Conservation (phyloP, 2,888 invertebrate genomes). For the Cataglyphis albicans region DNA sequence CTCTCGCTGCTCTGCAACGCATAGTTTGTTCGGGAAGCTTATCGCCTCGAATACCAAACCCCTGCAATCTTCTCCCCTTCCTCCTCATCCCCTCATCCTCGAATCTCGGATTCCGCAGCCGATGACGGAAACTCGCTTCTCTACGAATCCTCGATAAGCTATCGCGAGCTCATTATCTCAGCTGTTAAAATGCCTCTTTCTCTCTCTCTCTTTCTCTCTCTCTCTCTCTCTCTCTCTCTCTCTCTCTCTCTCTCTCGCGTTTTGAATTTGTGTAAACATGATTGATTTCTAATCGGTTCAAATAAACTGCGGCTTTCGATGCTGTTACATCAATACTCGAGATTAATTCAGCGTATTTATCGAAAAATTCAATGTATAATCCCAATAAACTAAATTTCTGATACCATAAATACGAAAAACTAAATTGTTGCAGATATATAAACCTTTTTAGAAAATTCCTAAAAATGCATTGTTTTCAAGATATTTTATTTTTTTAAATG, state of each 20-base stretch:
- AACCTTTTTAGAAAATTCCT: neutral
- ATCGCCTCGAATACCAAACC: slow-evolving; percentile 43
- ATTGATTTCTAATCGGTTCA: slow-evolving; percentile 20
- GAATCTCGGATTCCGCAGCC: slow-evolving; percentile 39
- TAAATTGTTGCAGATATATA: neutral
- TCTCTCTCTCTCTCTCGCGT: neutral
- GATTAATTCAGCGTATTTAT: neutral
- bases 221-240: neutral
- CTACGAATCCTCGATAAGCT: slow-evolving; percentile 35
- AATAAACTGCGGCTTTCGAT: neutral
- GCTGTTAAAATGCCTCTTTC: slow-evolving; percentile 10
- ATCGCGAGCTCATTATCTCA: slow-evolving; percentile 26
- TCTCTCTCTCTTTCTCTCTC: neutral
- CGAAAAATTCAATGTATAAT: neutral
- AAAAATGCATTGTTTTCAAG: neutral
- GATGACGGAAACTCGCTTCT: slow-evolving; percentile 49
- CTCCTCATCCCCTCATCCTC: neutral
- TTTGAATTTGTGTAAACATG: neutral
- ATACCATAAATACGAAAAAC: slow-evolving; percentile 17
- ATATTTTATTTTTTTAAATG: neutral
- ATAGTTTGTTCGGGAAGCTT: slow-evolving; percentile 36
- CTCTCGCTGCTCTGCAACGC: slow-evolving; percentile 22
- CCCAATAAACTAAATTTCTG: neutral
- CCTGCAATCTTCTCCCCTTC: slow-evolving; percentile 40
- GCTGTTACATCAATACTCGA: slow-evolving; percentile 4